Evolutionary conservation across 2,797 vertebrate genomes (phyloP), one percentile per base, ranked within the genome.

Genomic region (Oceanodroma leucorhoa): DNA sequence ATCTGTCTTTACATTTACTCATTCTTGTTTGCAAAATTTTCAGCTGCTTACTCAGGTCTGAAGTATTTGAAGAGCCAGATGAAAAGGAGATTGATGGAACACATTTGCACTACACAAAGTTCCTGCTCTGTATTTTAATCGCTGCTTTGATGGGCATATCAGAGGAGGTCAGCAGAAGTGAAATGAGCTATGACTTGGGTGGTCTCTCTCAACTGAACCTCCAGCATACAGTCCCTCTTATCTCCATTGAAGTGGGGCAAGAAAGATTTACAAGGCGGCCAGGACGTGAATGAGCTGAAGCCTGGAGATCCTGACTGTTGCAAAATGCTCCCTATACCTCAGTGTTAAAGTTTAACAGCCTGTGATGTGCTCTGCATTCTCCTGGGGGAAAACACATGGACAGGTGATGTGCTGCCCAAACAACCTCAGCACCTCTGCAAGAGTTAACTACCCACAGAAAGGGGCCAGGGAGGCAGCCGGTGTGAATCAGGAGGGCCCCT

Each of bases 11-110:
- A 87, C 84, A 89, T 97, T 94, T 95, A 80, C 62, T 94, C 75
- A 9, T 53, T 80, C 94, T 97, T 97, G 95, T 97, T 97, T 97
- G 93, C 83, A 85, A 96, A 96, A 96, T 93, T 96, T 98, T 96
- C 92, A 85, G 73, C 81, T 61, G 45, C 85, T 94, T 95, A 94
- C 81, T 90, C 66, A 79, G 79, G 75, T 94, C 93, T 97, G 89
- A 97, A 97, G 83, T 95, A 83, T 93, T 92, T 93, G 90, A 91
- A 96, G 91, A 96, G 72, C 45, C 80, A 96, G 93, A 96, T 96
- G 96, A 97, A 97, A 97, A 86, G 65, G 91, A 96, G 94, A 94
- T 93, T 86, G 90, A 95, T 90, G 86, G 96, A 97, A 91, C 58
- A 92, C 66, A 89, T 88, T 91, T 92, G 81, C 85, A 87, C 64